Percentiles rank a stretch among this genome's conserved stretches.
Evolutionary conservation across 2,888 invertebrate genomes (phyloP).

Genomic region (Apoda limacodes): DNA sequence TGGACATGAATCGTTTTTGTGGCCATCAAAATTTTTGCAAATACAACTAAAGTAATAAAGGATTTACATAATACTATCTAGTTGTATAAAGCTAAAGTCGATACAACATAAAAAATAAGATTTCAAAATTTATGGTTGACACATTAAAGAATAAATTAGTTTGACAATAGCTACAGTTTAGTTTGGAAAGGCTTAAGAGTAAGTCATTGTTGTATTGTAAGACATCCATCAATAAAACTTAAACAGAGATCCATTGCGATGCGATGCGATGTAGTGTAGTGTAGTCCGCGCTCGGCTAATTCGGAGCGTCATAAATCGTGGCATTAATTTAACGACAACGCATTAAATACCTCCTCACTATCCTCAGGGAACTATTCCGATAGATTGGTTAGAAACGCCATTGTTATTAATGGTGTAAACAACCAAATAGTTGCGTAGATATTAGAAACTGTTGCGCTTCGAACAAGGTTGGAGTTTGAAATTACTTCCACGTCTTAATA

Average conservation of each 20-base stretch:
- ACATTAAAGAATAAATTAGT: slow-evolving; percentile 5
- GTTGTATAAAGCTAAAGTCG: too few relatives aligned
- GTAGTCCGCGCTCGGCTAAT: slow-evolving; percentile 33
- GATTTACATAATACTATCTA: too few relatives aligned
- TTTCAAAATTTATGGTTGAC: too few relatives aligned
- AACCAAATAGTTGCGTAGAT: too few relatives aligned
- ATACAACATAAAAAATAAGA: too few relatives aligned
- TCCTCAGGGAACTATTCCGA: slow-evolving; percentile 72
- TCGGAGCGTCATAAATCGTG: slow-evolving; percentile 61
- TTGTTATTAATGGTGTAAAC: too few relatives aligned
- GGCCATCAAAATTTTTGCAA: too few relatives aligned
- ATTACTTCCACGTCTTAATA: too few relatives aligned
- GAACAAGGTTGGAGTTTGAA: too few relatives aligned
- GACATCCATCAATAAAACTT: slow-evolving; percentile 33
- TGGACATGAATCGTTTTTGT: too few relatives aligned
- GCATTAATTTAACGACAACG: slow-evolving; percentile 67
- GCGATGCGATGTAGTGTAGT: slow-evolving; percentile 6
- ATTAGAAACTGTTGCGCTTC: too few relatives aligned
- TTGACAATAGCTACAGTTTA: slow-evolving; percentile 3
- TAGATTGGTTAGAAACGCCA: slow-evolving; percentile 64
- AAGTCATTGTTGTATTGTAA: slow-evolving; percentile 18
- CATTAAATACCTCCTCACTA: slow-evolving; percentile 50
- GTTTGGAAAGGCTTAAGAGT: slow-evolving; percentile 11
- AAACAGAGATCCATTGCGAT: slow-evolving; percentile 32
- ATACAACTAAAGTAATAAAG: too few relatives aligned